phyloP scores from a whole-genome alignment of 2,113 vertebrate species.

The Hippocampus barbouri region DNA sequence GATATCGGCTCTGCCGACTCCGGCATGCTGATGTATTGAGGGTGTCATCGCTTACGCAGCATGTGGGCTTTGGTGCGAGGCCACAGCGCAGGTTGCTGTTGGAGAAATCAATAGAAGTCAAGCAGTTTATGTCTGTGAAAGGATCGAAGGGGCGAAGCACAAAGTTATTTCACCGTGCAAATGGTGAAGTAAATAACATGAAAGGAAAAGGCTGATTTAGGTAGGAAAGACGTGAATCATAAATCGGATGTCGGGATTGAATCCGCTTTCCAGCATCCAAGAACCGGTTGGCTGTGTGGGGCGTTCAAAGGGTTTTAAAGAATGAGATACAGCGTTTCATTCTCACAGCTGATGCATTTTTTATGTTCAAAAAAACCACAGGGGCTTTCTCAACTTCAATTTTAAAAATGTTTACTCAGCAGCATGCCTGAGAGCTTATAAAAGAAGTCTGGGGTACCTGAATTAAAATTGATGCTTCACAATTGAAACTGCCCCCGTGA shows the following conservation, averaged over 20 bases:
- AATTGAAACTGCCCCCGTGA: constrained; percentile 33
- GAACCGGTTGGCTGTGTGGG: constrained; percentile 10
- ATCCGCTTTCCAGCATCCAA: constrained; percentile 16
- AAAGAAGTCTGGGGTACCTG: constrained; percentile 57
- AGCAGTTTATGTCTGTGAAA: constrained; percentile 26
- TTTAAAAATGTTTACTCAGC: constrained; percentile 74
- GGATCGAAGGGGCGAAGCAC: constrained; percentile 12
- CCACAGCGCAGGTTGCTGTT: constrained; percentile 39
- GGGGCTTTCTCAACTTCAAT: constrained; percentile 68
- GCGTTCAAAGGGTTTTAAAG: constrained; percentile 29
- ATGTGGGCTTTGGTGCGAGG: constrained; percentile 47
- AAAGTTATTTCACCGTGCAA: constrained; percentile 10
- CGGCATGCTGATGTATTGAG: constrained; percentile 36
- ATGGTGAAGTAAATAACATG: constrained; percentile 10
- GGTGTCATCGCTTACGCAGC: constrained; percentile 44
- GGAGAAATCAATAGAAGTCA: constrained; percentile 49
- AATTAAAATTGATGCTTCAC: constrained; percentile 63
- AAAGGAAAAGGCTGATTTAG: constrained; percentile 4
- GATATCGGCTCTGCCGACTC: constrained; percentile 17
- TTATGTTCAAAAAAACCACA: constrained; percentile 59
- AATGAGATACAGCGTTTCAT: constrained; percentile 52
- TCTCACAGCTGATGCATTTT: constrained; percentile 64
- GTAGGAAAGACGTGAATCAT: constrained; percentile 24
- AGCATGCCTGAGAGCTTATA: constrained; percentile 53
- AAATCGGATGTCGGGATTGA: constrained; percentile 19